These are phyloP conservation scores for Anomalospiza imberbis DNA, from an alignment of 2,797 vertebrate species.

Conservation along the genomic window DNA sequence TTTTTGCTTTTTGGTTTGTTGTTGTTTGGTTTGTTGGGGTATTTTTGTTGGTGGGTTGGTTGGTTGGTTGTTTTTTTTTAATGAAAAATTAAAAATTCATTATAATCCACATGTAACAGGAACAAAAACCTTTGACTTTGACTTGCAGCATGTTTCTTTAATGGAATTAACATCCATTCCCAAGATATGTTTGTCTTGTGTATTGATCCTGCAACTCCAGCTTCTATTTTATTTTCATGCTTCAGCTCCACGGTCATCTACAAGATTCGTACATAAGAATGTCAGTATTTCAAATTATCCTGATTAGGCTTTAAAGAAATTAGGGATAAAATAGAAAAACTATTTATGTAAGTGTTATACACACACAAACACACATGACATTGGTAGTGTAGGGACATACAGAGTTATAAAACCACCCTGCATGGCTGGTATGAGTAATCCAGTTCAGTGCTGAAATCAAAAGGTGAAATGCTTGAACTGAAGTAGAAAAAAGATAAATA, in stretches of 20 bases:
- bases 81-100: not conserved
- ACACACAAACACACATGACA: not conserved
- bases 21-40: too few relatives aligned
- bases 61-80: not conserved
- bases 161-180: not conserved
- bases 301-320: not conserved
- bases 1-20: not conserved
- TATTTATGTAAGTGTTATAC: not conserved
- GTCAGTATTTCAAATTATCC: not conserved
- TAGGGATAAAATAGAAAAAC: not conserved
- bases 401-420: not conserved
- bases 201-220: not conserved
- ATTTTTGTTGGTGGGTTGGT: too few relatives aligned
- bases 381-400: not conserved
- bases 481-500: not conserved
- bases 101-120: not conserved
- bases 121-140: not conserved
- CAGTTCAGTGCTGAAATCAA: not conserved
- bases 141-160: not conserved
- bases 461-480: not conserved
- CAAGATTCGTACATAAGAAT: not conserved
- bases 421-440: not conserved
- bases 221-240: not conserved
- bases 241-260: not conserved
- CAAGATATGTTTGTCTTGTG: not conserved